Conservation (phyloP, 2,797 vertebrate species). For the Crenuchus spilurus region DNA sequence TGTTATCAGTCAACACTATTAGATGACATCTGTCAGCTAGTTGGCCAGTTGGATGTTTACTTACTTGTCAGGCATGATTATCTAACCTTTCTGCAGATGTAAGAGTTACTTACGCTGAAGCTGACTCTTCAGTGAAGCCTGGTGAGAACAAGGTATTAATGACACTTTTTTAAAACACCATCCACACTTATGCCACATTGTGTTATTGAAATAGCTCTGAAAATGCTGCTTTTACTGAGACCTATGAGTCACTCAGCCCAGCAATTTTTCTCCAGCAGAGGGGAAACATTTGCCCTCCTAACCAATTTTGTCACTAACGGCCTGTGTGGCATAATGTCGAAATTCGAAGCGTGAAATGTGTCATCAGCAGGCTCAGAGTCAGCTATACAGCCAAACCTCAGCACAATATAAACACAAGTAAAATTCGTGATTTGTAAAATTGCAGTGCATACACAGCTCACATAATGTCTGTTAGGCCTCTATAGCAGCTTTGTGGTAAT, state of each 20-base stretch:
- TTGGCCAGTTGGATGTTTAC: slow-evolving; percentile 28
- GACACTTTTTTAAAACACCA: background rate
- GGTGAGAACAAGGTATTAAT: slow-evolving; percentile 26
- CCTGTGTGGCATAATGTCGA: slow-evolving; percentile 37
- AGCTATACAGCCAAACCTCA: background rate
- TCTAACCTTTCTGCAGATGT: slow-evolving; percentile 20
- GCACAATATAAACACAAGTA: slow-evolving; percentile 17
- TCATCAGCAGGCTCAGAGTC: background rate
- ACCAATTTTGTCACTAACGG: slow-evolving; percentile 33
- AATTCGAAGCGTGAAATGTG: slow-evolving; percentile 25
- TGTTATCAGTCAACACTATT: background rate
- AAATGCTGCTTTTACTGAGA: slow-evolving; percentile 28
- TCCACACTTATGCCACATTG: background rate
- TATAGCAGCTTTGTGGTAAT: slow-evolving; percentile 8
- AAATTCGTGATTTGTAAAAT: background rate
- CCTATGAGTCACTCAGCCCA: slow-evolving; percentile 7
- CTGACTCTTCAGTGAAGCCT: background rate
- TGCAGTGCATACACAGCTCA: slow-evolving; percentile 8
- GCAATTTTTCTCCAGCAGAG: slow-evolving; percentile 5
- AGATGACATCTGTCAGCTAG: slow-evolving; percentile 21
- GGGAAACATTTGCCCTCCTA: slow-evolving; percentile 35
- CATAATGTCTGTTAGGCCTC: slow-evolving; percentile 28
- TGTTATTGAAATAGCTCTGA: background rate
- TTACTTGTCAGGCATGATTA: slow-evolving; percentile 26
- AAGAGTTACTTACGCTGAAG: slow-evolving; percentile 8